phyloP scores from a whole-genome alignment of 2,888 invertebrate genomes.

The Yponomeuta plumbellus region DNA sequence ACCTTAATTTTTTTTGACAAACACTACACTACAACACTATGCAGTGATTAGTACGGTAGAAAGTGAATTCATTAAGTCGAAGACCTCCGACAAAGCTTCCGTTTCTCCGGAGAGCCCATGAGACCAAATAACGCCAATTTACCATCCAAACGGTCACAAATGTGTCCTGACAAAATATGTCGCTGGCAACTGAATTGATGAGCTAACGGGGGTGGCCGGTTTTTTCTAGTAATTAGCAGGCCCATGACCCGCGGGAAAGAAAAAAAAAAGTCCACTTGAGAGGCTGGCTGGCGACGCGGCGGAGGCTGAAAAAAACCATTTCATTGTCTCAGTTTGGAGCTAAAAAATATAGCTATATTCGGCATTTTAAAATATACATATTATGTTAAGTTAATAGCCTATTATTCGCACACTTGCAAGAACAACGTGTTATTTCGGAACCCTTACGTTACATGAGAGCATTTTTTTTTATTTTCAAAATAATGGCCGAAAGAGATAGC shows the following conservation, averaged over 20 bases:
- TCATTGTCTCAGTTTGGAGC: too few species aligned
- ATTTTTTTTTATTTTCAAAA: too few species aligned
- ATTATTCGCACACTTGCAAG: too few species aligned
- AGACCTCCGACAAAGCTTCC: neutral
- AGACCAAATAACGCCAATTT: neutral
- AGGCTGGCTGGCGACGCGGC: neutral
- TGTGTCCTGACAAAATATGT: constrained; percentile 36
- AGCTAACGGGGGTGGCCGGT: constrained; percentile 53
- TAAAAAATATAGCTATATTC: too few species aligned
- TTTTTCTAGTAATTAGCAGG: constrained; percentile 59
- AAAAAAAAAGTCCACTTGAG: constrained; percentile 10
- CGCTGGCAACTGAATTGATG: constrained; percentile 58
- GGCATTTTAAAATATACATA: too few species aligned
- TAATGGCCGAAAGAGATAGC: too few species aligned
- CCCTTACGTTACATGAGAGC: too few species aligned
- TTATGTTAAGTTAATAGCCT: too few species aligned
- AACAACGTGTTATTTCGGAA: too few species aligned
- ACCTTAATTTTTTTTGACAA: too few species aligned
- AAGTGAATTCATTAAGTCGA: neutral
- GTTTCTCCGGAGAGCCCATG: neutral
- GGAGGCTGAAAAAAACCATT: neutral
- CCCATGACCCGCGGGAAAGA: constrained; percentile 7
- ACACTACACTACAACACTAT: too few species aligned
- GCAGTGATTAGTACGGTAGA: neutral
- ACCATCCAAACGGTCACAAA: constrained; percentile 12